phyloP scores from a whole-genome alignment of 2,888 invertebrate genomes.

The Euproctis similis region DNA sequence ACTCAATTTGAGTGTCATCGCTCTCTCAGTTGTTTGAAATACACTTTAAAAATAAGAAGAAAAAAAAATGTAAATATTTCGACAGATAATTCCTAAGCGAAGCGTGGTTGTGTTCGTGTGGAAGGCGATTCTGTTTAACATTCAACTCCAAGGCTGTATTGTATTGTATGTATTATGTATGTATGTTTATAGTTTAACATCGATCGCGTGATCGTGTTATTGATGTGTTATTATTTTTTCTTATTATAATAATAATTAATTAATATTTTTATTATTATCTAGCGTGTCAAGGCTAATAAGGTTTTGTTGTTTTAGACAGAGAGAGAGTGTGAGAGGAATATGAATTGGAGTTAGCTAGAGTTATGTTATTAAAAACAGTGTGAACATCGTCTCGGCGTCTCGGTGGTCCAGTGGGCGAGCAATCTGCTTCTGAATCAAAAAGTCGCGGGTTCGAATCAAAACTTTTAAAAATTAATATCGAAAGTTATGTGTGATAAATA shows the following conservation, averaged over 20 bases:
- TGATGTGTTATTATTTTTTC: slow-evolving; percentile 41
- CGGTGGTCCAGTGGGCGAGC: no score
- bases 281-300: slow-evolving; percentile 25
- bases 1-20: slow-evolving; percentile 17
- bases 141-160: slow-evolving; percentile 51
- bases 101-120: slow-evolving; percentile 60
- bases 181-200: slow-evolving; percentile 27
- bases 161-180: slow-evolving; percentile 59
- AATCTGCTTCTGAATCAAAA: no score
- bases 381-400: no score
- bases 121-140: slow-evolving; percentile 54
- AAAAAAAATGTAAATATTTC: slow-evolving; percentile 64
- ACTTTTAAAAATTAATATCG: no score
- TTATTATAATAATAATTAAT: no score
- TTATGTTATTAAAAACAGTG: no score
- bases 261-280: no score
- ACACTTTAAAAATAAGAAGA: slow-evolving; percentile 45
- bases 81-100: slow-evolving; percentile 45
- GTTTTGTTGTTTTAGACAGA: no score
- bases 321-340: no score
- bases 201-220: slow-evolving; percentile 58
- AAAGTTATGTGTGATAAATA: no score
- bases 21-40: slow-evolving; percentile 17
- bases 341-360: no score
- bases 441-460: no score